phyloP scores from a whole-genome alignment of 2,113 vertebrate genomes.

The Oenanthe oenanthe region DNA sequence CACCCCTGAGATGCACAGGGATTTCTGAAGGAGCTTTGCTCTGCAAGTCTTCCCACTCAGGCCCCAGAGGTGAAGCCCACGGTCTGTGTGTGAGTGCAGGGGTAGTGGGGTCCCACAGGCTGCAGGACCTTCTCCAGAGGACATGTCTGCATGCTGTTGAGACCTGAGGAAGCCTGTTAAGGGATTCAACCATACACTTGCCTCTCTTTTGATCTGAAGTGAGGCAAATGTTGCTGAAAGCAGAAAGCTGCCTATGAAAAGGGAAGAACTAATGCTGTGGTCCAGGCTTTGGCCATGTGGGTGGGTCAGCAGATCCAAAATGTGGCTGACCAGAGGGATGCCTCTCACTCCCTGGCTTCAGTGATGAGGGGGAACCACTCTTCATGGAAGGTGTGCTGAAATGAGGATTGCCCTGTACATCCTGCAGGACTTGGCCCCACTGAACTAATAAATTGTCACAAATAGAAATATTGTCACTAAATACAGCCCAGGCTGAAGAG shows the following conservation, averaged over 20 bases:
- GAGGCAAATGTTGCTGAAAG: not conserved
- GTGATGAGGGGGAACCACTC: not conserved
- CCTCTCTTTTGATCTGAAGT: not conserved
- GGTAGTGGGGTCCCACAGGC: not conserved
- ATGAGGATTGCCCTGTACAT: not conserved
- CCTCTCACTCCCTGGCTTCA: not conserved
- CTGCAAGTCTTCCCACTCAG: not conserved
- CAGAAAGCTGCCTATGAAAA: not conserved
- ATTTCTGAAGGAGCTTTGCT: not conserved
- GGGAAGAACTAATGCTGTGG: not conserved
- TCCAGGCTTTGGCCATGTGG: not conserved
- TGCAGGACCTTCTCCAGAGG: not conserved
- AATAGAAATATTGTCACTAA: not conserved
- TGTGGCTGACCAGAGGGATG: not conserved
- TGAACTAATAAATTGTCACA: not conserved
- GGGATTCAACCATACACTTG: not conserved
- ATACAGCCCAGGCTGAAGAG: not conserved
- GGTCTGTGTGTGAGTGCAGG: not conserved
- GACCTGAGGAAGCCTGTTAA: not conserved
- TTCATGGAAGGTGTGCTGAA: not conserved
- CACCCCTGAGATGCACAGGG: not conserved
- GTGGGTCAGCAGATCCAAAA: not conserved
- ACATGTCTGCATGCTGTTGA: accelerated
- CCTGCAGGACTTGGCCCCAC: not conserved
- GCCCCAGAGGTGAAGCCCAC: not conserved